Conservation (phyloP, 2,113 vertebrate genomes). For the Microtus montanus region DNA sequence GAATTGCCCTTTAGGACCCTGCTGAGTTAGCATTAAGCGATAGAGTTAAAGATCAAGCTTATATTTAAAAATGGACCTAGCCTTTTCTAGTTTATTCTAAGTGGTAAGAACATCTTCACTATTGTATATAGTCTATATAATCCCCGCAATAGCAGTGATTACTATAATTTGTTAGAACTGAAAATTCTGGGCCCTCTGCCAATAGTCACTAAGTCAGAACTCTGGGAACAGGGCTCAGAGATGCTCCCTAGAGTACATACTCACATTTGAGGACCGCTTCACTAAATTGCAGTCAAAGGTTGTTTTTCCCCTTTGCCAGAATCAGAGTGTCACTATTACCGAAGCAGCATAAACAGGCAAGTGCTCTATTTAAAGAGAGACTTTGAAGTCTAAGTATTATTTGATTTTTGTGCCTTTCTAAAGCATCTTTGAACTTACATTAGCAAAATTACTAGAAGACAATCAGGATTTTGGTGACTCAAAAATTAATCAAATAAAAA, state of each 20-base stretch:
- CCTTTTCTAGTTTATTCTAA: slow-evolving; percentile 7
- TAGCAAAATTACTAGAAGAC: slow-evolving; percentile 26
- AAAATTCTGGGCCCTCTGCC: neutral
- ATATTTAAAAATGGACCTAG: slow-evolving; percentile 15
- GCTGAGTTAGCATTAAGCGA: neutral
- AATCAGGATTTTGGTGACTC: neutral
- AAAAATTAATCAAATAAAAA: slow-evolving; percentile 35
- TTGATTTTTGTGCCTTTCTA: neutral
- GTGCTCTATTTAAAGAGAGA: neutral
- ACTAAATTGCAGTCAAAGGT: neutral
- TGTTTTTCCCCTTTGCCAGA: neutral
- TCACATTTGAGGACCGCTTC: neutral
- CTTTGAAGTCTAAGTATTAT: neutral
- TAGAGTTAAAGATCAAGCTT: neutral
- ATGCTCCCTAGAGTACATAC: neutral
- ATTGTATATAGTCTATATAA: neutral
- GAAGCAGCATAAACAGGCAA: neutral
- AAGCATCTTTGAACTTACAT: slow-evolving; percentile 2
- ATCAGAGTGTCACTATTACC: neutral
- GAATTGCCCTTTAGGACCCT: slow-evolving; percentile 17
- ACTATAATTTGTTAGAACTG: neutral
- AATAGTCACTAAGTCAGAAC: neutral
- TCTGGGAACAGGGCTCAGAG: neutral
- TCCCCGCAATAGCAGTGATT: neutral
- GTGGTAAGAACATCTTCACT: neutral